These are phyloP conservation scores for Drosophila testacea DNA, from an alignment of 2,888 invertebrate genomes.

Conservation along the genomic window DNA sequence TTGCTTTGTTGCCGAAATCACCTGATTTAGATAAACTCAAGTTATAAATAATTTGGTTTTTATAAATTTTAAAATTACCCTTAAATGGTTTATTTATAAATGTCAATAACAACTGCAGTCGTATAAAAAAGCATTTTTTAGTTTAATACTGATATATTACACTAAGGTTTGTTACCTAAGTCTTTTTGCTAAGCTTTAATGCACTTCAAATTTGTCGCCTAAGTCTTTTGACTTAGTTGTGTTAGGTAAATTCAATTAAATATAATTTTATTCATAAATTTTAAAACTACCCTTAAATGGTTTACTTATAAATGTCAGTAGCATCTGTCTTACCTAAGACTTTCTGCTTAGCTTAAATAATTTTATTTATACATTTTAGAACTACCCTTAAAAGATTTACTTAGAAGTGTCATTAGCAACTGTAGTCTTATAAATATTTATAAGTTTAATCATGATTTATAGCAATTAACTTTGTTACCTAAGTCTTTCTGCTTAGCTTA, in stretches of 20 bases:
- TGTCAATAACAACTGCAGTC: background rate
- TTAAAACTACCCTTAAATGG: background rate
- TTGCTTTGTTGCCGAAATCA: slow-evolving; percentile 2
- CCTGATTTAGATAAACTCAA: slow-evolving; percentile 1
- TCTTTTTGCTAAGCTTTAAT: slow-evolving; percentile 5
- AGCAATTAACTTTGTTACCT: slow-evolving; percentile 20
- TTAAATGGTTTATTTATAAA: background rate
- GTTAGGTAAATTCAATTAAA: background rate
- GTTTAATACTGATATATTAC: background rate
- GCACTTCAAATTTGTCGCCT: slow-evolving; percentile 27
- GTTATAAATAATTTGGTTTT: background rate
- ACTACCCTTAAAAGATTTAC: background rate
- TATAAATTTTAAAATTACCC: background rate
- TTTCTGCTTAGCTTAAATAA: slow-evolving; percentile 1
- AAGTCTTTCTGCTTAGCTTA: slow-evolving; percentile 13
- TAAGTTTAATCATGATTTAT: background rate
- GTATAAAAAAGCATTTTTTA: background rate
- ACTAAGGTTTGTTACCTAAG: slow-evolving; percentile 28
- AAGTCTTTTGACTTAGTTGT: slow-evolving; percentile 16
- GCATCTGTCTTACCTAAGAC: slow-evolving; percentile 13
- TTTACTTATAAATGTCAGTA: background rate
- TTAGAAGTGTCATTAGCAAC: background rate
- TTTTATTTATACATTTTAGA: background rate
- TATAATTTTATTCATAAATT: background rate
- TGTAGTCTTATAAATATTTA: slow-evolving; percentile 5